These are phyloP conservation scores for Euura saliciscinereae DNA, from an alignment of 1,140 invertebrate species.

Conservation along the genomic window DNA sequence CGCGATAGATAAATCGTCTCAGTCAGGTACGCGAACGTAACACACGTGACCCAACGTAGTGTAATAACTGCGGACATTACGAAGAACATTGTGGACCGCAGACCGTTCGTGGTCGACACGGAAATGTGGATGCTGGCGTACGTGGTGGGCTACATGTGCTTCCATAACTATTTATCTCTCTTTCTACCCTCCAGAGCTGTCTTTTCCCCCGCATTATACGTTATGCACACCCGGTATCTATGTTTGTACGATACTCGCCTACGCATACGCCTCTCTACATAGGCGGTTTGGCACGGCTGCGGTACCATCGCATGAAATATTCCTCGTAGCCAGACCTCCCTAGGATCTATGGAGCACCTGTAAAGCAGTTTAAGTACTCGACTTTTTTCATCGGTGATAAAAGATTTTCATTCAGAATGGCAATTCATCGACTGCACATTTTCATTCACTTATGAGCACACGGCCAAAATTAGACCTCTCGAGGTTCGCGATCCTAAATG, in stretches of 20 bases:
- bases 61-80: constrained; percentile 7
- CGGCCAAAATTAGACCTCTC: neutral
- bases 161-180: constrained; percentile 5
- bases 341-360: constrained; percentile 1
- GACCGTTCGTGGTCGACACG: constrained; percentile 6
- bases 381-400: constrained; percentile 2
- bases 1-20: neutral
- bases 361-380: neutral
- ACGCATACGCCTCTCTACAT: neutral
- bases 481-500: neutral
- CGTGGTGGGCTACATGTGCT: neutral
- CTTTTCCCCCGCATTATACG: neutral
- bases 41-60: constrained; percentile 6
- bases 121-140: constrained; percentile 6
- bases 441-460: too few species aligned
- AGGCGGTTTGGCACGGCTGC: neutral
- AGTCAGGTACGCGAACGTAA: neutral
- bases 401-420: neutral
- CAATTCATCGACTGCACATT: neutral
- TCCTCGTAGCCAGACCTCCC: neutral
- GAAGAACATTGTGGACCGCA: constrained; percentile 4
- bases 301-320: constrained; percentile 1
- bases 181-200: neutral
- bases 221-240: neutral
- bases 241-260: neutral